Evolutionary conservation across 2,797 vertebrate genomes (phyloP).

Genomic region (Euphonia xanthogaster): DNA sequence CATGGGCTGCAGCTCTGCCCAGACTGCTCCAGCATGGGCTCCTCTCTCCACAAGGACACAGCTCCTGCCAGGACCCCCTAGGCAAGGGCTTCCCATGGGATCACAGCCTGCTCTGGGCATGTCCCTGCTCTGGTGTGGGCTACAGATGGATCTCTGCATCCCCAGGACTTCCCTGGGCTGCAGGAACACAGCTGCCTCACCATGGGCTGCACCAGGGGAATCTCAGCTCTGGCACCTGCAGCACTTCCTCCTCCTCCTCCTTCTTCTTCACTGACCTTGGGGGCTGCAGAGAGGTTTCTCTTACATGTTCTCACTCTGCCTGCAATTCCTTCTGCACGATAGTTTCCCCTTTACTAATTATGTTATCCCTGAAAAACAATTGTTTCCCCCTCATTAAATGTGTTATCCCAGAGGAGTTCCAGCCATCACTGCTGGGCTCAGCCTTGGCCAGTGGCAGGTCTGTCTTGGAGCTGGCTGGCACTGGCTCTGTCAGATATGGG

Average conservation of each 20-base stretch:
- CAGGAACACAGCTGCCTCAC: not conserved
- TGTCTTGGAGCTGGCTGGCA: not conserved
- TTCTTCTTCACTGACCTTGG: not conserved
- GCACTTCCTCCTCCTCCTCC: not conserved
- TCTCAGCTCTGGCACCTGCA: not conserved
- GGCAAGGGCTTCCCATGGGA: not conserved
- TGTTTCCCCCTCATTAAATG: not conserved
- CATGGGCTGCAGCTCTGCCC: not conserved
- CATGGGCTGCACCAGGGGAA: not conserved
- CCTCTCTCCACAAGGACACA: not conserved
- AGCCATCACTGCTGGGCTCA: not conserved
- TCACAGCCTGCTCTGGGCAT: not conserved
- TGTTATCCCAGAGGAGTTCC: not conserved
- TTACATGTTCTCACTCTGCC: not conserved
- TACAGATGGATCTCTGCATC: not conserved
- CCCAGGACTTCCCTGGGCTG: not conserved
- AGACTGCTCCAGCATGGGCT: not conserved
- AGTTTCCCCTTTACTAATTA: not conserved
- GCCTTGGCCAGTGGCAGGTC: not conserved
- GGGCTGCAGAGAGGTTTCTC: not conserved
- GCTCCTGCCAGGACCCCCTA: not conserved
- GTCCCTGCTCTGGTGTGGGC: not conserved
- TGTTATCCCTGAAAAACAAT: not conserved
- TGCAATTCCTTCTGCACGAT: not conserved
- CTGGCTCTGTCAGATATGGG: rapidly evolving